Evolutionary conservation across 1,140 invertebrate species (phyloP).

Genomic region (Eupeodes corollae): DNA sequence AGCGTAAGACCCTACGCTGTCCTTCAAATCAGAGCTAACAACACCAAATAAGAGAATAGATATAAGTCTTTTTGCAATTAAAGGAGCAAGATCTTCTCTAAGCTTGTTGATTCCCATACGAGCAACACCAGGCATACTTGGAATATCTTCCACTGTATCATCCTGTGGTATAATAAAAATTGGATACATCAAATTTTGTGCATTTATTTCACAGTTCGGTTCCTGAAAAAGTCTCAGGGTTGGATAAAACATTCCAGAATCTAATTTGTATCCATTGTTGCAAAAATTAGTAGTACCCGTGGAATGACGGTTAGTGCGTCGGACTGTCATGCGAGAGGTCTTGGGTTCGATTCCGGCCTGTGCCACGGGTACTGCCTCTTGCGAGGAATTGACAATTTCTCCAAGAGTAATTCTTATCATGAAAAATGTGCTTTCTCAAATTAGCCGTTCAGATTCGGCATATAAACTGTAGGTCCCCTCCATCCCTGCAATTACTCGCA

Average conservation of each 20-base stretch:
- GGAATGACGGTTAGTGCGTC: too few relatives aligned
- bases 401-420: too few relatives aligned
- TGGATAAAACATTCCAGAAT: slow-evolving; percentile 77
- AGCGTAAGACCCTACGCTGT: slow-evolving; percentile 59
- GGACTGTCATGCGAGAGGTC: too few relatives aligned
- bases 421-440: too few relatives aligned
- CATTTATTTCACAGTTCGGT: slow-evolving; percentile 56
- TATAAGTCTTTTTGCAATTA: slow-evolving; percentile 67
- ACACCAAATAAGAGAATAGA: slow-evolving; percentile 87
- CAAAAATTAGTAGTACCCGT: too few relatives aligned
- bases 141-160: slow-evolving; percentile 63
- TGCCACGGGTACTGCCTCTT: too few relatives aligned
- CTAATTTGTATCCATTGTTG: slow-evolving; percentile 42
- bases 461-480: too few relatives aligned
- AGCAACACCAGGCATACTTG: slow-evolving; percentile 78
- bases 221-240: slow-evolving; percentile 72
- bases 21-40: slow-evolving; percentile 64
- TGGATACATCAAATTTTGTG: slow-evolving; percentile 84
- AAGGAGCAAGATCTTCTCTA: slow-evolving; percentile 52
- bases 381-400: too few relatives aligned
- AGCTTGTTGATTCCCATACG: slow-evolving; percentile 76
- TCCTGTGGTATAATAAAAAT: slow-evolving; percentile 76
- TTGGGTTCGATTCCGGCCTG: too few relatives aligned
- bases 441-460: too few relatives aligned
- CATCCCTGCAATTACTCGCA: too few relatives aligned